Conservation (phyloP, 1,140 invertebrate species). For the Scaptomyza hsui region DNA sequence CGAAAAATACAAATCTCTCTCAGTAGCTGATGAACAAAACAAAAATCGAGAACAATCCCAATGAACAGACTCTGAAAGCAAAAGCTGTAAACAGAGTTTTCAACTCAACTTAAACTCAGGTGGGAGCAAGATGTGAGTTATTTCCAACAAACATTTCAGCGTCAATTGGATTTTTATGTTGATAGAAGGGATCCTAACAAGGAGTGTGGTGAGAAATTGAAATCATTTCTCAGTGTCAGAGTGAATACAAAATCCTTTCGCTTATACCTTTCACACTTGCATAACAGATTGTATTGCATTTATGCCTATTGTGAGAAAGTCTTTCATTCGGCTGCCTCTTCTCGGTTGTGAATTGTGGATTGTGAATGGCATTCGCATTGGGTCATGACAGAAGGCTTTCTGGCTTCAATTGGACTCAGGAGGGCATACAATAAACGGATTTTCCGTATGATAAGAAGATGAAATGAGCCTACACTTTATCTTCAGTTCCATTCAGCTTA, state of each 20-base stretch:
- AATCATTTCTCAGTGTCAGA: conserved; percentile 59
- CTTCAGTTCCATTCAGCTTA: background rate
- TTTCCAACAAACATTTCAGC: background rate
- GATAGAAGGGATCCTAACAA: background rate
- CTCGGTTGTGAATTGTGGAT: conserved; percentile 5
- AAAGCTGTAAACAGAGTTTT: conserved; percentile 47
- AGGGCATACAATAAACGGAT: conserved; percentile 33
- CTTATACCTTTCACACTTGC: conserved; percentile 21
- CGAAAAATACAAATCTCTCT: conserved; percentile 38
- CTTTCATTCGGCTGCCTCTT: conserved; percentile 10
- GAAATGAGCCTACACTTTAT: conserved; percentile 14
- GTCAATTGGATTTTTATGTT: conserved; percentile 38
- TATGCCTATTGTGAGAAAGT: conserved; percentile 22
- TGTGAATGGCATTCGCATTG: conserved; percentile 11
- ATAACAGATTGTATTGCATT: conserved; percentile 36
- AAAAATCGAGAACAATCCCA: background rate
- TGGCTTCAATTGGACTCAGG: conserved; percentile 12
- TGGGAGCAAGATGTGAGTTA: background rate
- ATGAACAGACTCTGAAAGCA: background rate
- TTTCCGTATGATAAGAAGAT: conserved; percentile 12
- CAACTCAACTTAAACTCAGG: conserved; percentile 38
- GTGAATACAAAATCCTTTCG: conserved; percentile 44
- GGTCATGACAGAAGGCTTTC: conserved; percentile 7
- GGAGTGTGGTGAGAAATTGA: conserved; percentile 50
- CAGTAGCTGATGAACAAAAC: conserved; percentile 16